Conservation (phyloP, 2,113 vertebrate genomes). For the Numida meleagris region DNA sequence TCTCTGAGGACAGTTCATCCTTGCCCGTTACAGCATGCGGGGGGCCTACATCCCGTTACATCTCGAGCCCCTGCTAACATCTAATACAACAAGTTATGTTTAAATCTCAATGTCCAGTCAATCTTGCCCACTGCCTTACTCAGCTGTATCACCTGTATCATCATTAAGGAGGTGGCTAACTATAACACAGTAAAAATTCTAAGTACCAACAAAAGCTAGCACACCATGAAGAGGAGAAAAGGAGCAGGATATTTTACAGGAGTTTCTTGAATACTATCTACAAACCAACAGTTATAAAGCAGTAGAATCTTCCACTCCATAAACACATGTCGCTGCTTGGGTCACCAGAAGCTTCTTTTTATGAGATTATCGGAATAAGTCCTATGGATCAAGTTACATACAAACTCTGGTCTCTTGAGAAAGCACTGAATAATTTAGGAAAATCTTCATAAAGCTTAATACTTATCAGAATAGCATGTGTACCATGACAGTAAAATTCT, state of each 20-base stretch:
- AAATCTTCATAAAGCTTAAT: neutral
- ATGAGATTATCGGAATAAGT: neutral
- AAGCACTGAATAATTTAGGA: neutral
- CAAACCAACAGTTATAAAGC: neutral
- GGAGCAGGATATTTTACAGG: neutral
- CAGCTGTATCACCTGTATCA: neutral
- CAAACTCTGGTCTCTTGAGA: neutral
- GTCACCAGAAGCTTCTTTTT: neutral
- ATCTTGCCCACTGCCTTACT: neutral
- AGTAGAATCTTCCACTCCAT: neutral
- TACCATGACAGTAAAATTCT: neutral
- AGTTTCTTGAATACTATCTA: neutral
- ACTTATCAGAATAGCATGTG: neutral
- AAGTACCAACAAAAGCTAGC: neutral
- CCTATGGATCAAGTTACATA: neutral
- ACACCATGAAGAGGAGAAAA: neutral
- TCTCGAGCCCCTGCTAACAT: too few species aligned
- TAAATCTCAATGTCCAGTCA: neutral
- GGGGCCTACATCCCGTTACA: too few species aligned
- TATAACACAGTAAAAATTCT: neutral
- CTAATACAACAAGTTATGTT: too few species aligned
- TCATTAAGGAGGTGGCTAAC: neutral
- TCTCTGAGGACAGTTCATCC: too few species aligned
- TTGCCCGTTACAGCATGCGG: too few species aligned
- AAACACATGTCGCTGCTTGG: neutral